Percentiles rank a stretch among this genome's conserved stretches.
phyloP scores from a whole-genome alignment of 1,140 invertebrate genomes.

The Drosophila orosa region DNA sequence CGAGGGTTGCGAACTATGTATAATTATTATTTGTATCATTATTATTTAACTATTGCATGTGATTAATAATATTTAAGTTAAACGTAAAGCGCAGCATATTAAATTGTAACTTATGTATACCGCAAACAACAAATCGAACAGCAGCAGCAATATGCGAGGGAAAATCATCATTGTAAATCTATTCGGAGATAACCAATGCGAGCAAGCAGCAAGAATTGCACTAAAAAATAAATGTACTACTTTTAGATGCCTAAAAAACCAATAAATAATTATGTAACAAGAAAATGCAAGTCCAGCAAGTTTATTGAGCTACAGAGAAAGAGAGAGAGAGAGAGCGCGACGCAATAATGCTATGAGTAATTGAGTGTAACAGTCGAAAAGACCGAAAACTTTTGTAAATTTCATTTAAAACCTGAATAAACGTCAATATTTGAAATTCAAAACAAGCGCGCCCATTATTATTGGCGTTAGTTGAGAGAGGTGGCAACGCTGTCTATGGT shows the following conservation, averaged over 20 bases:
- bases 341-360: constrained; percentile 37
- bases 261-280: constrained; percentile 77
- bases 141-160: constrained; percentile 20
- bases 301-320: constrained; percentile 54
- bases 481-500: constrained; percentile 12
- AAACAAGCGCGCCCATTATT: not conserved
- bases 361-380: constrained; percentile 39
- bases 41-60: constrained; percentile 83
- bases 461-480: no score
- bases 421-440: constrained; percentile 69
- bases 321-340: not conserved
- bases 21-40: constrained; percentile 78
- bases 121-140: constrained; percentile 43
- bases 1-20: constrained; percentile 69
- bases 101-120: constrained; percentile 82
- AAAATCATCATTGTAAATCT: constrained; percentile 53
- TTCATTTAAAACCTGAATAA: constrained; percentile 69
- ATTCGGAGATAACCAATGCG: constrained; percentile 50
- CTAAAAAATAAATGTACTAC: constrained; percentile 77
- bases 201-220: constrained; percentile 47
- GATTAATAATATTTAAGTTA: constrained; percentile 83
- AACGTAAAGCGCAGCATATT: constrained; percentile 79
- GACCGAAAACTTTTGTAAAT: constrained; percentile 64
- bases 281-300: constrained; percentile 48
- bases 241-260: constrained; percentile 74